Evolutionary conservation across 2,113 vertebrate species (phyloP).

Genomic region (Odocoileus hemionus): DNA sequence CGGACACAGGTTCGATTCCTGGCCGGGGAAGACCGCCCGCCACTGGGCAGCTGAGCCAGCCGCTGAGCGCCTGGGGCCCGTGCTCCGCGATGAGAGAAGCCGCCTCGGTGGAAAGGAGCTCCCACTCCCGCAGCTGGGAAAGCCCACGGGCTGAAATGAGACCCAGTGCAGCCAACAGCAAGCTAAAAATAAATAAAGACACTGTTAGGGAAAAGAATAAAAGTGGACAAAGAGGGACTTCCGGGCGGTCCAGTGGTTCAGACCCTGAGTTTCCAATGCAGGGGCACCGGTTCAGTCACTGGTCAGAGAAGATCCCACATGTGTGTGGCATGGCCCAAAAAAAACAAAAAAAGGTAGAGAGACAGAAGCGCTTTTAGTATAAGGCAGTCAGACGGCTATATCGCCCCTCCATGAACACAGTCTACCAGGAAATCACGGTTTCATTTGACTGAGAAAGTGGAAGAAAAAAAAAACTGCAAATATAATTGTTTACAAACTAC

Average conservation of each 20-base stretch:
- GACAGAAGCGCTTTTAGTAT: not conserved
- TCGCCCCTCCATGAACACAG: fast-evolving
- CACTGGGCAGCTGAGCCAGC: not conserved
- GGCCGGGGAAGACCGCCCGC: not conserved
- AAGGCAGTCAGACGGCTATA: not conserved
- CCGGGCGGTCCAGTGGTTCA: fast-evolving
- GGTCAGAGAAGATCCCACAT: not conserved
- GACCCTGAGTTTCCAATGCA: not conserved
- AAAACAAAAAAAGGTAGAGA: not conserved
- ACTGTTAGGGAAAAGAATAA: not conserved
- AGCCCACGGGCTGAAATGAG: fast-evolving
- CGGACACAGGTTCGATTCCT: fast-evolving
- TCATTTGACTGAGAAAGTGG: not conserved
- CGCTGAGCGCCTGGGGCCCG: fast-evolving
- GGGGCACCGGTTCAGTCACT: not conserved
- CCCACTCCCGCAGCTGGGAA: not conserved
- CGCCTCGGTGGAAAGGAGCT: fast-evolving
- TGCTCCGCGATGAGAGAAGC: fast-evolving
- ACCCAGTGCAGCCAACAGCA: not conserved
- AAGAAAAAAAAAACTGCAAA: not conserved
- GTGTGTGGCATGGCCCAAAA: fast-evolving
- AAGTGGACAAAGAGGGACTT: fast-evolving
- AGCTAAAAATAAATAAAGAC: not conserved
- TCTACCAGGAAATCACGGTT: not conserved
- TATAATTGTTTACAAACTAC: not conserved